Percentiles rank a stretch among this genome's conserved stretches.
These are phyloP conservation scores for Busseola fusca DNA, from an alignment of 2,888 invertebrate species.

Conservation along the genomic window DNA sequence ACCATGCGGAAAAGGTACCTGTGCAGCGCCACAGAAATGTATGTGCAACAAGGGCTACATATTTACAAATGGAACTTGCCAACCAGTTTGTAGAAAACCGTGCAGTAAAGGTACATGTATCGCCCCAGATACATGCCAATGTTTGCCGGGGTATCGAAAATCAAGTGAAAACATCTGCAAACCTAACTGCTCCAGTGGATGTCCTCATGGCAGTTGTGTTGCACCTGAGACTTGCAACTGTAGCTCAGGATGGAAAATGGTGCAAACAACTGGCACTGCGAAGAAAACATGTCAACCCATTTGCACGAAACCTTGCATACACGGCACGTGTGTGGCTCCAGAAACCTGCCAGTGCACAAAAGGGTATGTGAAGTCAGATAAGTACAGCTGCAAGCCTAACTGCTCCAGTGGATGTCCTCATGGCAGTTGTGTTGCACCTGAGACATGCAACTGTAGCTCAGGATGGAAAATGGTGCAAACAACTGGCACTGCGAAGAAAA, in stretches of 20 bases:
- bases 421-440: no score
- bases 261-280: accelerated
- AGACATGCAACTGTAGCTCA: no score
- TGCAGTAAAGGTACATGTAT: constrained; percentile 40
- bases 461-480: neutral
- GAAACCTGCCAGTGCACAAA: constrained; percentile 30
- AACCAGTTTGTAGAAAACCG: constrained; percentile 37
- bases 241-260: no score
- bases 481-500: neutral
- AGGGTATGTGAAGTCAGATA: no score
- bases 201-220: no score
- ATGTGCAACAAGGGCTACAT: constrained; percentile 40
- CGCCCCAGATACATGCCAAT: constrained; percentile 41
- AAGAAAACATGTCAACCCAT: constrained; percentile 30
- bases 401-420: no score
- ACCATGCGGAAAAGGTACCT: constrained; percentile 33
- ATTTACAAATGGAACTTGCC: constrained; percentile 29
- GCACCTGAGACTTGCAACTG: no score
- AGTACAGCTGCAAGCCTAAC: no score
- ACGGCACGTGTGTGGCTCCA: constrained; percentile 28
- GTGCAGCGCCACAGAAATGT: constrained; percentile 48
- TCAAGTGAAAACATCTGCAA: constrained; percentile 4
- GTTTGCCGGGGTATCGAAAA: constrained; percentile 24
- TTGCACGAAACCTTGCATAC: constrained; percentile 25
- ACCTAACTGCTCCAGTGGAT: no score